Conservation (phyloP, 2,113 vertebrate genomes). For the Paratilapia polleni region DNA sequence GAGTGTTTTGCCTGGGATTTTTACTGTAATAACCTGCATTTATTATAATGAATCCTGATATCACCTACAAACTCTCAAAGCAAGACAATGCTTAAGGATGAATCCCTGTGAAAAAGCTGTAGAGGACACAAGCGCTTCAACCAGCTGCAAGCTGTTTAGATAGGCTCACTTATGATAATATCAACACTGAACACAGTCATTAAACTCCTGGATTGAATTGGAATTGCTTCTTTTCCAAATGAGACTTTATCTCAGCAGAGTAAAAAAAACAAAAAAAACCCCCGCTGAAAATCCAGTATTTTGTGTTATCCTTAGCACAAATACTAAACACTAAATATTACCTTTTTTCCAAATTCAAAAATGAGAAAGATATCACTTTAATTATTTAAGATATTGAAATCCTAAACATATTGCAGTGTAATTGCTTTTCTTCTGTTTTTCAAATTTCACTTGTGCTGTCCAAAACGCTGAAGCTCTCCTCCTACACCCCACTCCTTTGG, state of each 20-base stretch:
- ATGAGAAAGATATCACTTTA: not conserved
- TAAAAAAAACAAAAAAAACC: not conserved
- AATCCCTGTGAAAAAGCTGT: slow-evolving; percentile 30
- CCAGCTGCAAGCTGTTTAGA: slow-evolving; percentile 58
- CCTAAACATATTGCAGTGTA: not conserved
- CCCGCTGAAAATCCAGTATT: not conserved
- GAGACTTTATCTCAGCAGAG: not conserved
- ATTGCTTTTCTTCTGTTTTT: not conserved
- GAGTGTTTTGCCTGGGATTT: slow-evolving; percentile 16
- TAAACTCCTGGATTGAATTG: slow-evolving; percentile 43
- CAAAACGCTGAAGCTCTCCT: not conserved
- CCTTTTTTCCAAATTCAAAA: not conserved
- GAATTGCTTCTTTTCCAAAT: slow-evolving; percentile 51
- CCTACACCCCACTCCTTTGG: slow-evolving; percentile 19
- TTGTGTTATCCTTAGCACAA: not conserved
- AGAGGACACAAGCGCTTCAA: slow-evolving; percentile 39
- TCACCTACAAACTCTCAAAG: slow-evolving; percentile 39
- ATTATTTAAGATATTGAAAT: not conserved
- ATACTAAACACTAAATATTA: slow-evolving; percentile 4
- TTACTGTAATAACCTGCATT: slow-evolving; percentile 12
- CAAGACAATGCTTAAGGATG: slow-evolving; percentile 24
- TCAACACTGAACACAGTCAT: slow-evolving; percentile 48
- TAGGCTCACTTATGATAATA: slow-evolving; percentile 56
- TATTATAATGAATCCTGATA: slow-evolving; percentile 39
- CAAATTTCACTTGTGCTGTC: slow-evolving; percentile 4